phyloP scores from a whole-genome alignment of 2,113 vertebrate species.

The Cyprinodon tularosa region DNA sequence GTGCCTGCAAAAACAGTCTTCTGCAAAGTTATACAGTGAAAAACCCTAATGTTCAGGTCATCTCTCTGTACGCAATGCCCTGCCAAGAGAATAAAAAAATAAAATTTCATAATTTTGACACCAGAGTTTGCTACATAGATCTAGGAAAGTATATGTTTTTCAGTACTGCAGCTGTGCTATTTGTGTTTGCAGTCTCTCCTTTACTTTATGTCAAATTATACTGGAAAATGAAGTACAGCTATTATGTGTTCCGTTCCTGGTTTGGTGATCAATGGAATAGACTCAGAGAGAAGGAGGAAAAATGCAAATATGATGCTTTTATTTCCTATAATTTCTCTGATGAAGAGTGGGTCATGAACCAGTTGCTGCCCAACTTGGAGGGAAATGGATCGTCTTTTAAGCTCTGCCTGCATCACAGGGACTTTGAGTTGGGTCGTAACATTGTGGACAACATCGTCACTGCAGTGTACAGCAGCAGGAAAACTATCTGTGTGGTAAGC shows the following conservation, averaged over 20 bases:
- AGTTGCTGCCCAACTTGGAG: constrained; percentile 84
- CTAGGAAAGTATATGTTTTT: constrained; percentile 78
- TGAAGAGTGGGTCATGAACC: constrained; percentile 83
- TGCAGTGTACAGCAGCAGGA: constrained; percentile 85
- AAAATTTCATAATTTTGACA: constrained; percentile 80
- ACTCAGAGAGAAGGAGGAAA: constrained; percentile 74
- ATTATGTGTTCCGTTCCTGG: constrained; percentile 85
- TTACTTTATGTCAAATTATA: constrained; percentile 80
- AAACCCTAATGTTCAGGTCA: constrained; percentile 77
- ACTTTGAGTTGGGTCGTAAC: constrained; percentile 83
- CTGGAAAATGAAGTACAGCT: constrained; percentile 84
- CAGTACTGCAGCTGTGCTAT: constrained; percentile 62
- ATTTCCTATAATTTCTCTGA: constrained; percentile 88
- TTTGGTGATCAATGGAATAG: constrained; percentile 81
- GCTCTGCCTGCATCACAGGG: constrained; percentile 89
- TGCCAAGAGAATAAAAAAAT: constrained; percentile 48
- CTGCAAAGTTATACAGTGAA: constrained; percentile 74
- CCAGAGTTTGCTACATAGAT: constrained; percentile 80
- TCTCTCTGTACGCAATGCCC: constrained; percentile 71
- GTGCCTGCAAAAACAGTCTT: constrained; percentile 75
- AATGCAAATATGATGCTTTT: constrained; percentile 86
- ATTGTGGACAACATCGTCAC: constrained; percentile 90
- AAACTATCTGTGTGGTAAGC: constrained; percentile 88
- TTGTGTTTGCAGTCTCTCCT: constrained; percentile 77
- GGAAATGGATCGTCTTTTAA: constrained; percentile 68